These are phyloP conservation scores for Cygnus atratus DNA, from an alignment of 2,113 vertebrate genomes.

Conservation along the genomic window DNA sequence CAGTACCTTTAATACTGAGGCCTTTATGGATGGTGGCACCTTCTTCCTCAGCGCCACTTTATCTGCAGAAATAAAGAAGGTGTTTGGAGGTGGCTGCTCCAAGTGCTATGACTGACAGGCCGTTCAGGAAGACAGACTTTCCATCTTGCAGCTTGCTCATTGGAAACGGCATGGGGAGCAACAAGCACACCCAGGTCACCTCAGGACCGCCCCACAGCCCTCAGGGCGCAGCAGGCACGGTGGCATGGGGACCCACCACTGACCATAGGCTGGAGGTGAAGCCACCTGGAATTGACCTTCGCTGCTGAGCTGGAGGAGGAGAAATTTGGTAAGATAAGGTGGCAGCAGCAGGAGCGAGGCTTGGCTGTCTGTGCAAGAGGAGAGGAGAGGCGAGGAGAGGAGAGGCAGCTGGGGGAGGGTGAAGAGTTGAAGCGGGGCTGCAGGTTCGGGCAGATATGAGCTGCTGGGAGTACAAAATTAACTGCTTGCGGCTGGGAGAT, in stretches of 20 bases:
- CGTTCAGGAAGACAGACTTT: not conserved
- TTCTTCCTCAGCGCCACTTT: not conserved
- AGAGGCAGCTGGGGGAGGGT: slow-evolving; percentile 41
- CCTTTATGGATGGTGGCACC: not conserved
- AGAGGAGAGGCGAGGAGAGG: not conserved
- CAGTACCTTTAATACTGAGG: not conserved
- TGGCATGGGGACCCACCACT: fast-evolving
- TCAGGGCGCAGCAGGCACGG: fast-evolving
- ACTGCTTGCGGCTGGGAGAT: slow-evolving; percentile 31
- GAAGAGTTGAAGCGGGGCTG: slow-evolving; percentile 29
- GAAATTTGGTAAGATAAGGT: not conserved
- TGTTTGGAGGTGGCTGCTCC: not conserved
- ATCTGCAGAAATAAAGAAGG: not conserved
- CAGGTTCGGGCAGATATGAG: slow-evolving; percentile 55
- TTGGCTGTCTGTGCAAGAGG: not conserved
- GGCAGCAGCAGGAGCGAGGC: not conserved
- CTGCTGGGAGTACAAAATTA: slow-evolving; percentile 21
- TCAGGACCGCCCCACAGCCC: not conserved
- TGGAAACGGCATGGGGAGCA: fast-evolving
- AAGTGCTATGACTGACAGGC: not conserved
- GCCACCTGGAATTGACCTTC: fast-evolving
- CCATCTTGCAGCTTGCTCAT: not conserved
- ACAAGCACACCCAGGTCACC: not conserved
- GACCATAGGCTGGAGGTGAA: not conserved
- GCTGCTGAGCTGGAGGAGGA: not conserved